Percentiles rank a stretch among this genome's conserved stretches.
These are phyloP conservation scores for Charanyca ferruginea DNA, from an alignment of 2,888 invertebrate genomes.

Conservation along the genomic window DNA sequence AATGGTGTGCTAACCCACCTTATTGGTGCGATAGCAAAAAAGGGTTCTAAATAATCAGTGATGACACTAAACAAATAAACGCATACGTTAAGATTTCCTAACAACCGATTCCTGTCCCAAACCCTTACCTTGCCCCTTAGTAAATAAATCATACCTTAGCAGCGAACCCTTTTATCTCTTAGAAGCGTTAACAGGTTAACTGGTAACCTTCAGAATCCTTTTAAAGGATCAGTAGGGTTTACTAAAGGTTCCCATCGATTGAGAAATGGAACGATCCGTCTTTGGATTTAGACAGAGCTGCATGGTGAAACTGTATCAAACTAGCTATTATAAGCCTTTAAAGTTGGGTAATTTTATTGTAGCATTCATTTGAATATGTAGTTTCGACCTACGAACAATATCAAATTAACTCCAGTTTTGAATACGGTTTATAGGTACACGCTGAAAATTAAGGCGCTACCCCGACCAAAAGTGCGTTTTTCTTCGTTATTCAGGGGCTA, in stretches of 20 bases:
- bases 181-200: constrained; percentile 25
- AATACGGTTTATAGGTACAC: too few species aligned
- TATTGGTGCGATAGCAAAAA: too few species aligned
- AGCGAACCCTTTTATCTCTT: constrained; percentile 10
- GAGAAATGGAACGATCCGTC: not conserved
- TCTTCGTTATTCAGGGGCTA: too few species aligned
- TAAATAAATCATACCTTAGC: constrained; percentile 28
- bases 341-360: too few species aligned
- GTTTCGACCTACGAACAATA: not conserved
- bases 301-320: not conserved
- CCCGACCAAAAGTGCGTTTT: too few species aligned
- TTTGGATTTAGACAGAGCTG: not conserved
- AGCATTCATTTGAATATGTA: too few species aligned
- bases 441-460: too few species aligned
- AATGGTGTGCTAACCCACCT: too few species aligned
- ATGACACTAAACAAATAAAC: not conserved
- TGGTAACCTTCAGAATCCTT: constrained; percentile 19
- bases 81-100: not conserved
- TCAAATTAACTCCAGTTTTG: not conserved
- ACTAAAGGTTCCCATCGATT: constrained; percentile 11
- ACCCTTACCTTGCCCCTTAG: constrained; percentile 2
- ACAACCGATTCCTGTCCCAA: not conserved
- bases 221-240: constrained; percentile 5
- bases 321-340: not conserved
- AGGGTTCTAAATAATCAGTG: too few species aligned